Percentiles rank a stretch among this genome's conserved stretches.
phyloP scores from a whole-genome alignment of 1,140 invertebrate species.

The Wasmannia auropunctata region DNA sequence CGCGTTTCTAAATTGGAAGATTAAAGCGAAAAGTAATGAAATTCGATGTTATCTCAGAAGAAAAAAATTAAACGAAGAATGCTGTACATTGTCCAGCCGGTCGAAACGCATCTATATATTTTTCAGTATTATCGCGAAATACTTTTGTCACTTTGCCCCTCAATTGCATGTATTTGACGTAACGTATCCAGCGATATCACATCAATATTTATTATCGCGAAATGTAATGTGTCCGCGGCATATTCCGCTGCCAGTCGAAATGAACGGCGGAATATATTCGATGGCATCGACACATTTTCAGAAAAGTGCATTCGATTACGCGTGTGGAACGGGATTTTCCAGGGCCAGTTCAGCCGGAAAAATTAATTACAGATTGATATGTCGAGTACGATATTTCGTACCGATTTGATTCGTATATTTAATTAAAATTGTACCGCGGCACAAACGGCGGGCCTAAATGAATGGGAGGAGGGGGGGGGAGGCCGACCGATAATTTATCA shows the following conservation, averaged over 20 bases:
- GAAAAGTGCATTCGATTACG: constrained; percentile 19
- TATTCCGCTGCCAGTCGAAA: background rate
- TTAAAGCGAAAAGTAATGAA: background rate
- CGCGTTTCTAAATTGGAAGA: background rate
- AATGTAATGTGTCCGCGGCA: background rate
- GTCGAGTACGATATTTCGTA: background rate
- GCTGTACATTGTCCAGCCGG: background rate
- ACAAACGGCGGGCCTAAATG: background rate
- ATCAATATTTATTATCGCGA: constrained; percentile 16
- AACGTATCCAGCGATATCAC: background rate
- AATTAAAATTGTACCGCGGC: constrained; percentile 62
- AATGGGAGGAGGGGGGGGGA: background rate
- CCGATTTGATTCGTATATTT: constrained; percentile 51
- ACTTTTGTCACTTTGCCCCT: background rate
- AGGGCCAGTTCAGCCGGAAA: background rate
- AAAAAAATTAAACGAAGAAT: background rate
- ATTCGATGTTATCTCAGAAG: background rate
- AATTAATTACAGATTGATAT: constrained; percentile 41
- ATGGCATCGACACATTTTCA: background rate
- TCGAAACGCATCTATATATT: background rate
- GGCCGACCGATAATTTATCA: constrained; percentile 62
- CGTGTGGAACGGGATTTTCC: constrained; percentile 31
- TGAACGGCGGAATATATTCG: background rate
- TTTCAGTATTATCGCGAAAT: background rate
- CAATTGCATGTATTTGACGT: background rate